Conservation (phyloP, 2,113 vertebrate genomes). For the Oreochromis aureus region DNA sequence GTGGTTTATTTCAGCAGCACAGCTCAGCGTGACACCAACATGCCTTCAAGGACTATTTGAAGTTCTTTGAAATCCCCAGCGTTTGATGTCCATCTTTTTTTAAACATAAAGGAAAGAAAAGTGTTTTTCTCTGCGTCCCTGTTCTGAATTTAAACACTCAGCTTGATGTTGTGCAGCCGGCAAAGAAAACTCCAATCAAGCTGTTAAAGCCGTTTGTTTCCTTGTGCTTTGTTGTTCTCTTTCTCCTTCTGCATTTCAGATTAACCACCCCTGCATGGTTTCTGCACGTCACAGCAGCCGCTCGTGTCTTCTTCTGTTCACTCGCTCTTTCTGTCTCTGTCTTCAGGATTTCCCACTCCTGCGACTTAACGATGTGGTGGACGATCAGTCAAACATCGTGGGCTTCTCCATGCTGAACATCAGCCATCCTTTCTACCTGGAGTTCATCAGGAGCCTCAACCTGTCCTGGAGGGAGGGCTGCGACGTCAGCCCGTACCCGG, state of each 20-base stretch:
- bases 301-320: not conserved
- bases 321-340: not conserved
- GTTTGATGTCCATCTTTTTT: constrained; percentile 26
- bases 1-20: constrained; percentile 23
- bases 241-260: not conserved
- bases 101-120: not conserved
- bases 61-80: constrained; percentile 28
- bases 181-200: not conserved
- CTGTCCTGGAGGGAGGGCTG: constrained; percentile 90
- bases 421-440: constrained; percentile 84
- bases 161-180: not conserved
- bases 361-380: constrained; percentile 78
- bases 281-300: accelerated
- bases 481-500: constrained; percentile 67
- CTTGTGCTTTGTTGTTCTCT: not conserved
- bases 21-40: not conserved
- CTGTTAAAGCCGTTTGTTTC: not conserved
- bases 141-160: not conserved
- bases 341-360: constrained; percentile 85
- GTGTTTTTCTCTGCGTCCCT: not conserved
- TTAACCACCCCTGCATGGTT: not conserved
- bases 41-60: constrained; percentile 24
- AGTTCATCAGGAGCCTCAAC: constrained; percentile 86
- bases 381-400: constrained; percentile 81
- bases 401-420: constrained; percentile 89